Percentiles rank a stretch among this genome's conserved stretches.
phyloP scores from a whole-genome alignment of 1,140 invertebrate species.

The Meloidogyne exigua region DNA sequence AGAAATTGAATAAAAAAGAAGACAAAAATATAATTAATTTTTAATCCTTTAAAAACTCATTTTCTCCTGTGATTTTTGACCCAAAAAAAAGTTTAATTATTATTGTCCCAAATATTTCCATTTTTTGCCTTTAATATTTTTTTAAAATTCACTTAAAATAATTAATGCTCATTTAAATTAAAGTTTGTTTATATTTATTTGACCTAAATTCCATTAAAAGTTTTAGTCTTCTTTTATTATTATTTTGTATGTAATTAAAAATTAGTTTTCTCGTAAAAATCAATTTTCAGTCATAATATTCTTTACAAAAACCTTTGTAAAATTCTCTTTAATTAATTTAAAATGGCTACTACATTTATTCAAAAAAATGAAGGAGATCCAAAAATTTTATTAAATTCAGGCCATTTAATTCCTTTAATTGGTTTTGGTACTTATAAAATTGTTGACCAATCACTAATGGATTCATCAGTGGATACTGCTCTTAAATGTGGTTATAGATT shows the following conservation, averaged over 20 bases:
- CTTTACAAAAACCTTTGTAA: not conserved
- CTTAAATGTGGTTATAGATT: constrained; percentile 35
- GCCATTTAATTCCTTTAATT: constrained; percentile 39
- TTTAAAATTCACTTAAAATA: not conserved
- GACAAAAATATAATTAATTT: not conserved
- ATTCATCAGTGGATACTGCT: constrained; percentile 39
- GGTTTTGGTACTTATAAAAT: constrained; percentile 50
- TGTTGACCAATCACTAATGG: constrained; percentile 31
- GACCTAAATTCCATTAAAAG: no score
- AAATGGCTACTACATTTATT: constrained; percentile 1
- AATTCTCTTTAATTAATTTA: not conserved
- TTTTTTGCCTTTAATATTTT: not conserved
- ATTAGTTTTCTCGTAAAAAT: not conserved
- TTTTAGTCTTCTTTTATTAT: no score
- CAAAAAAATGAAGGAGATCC: constrained; percentile 26
- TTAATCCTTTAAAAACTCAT: not conserved
- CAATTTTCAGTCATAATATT: not conserved
- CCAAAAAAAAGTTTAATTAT: no score
- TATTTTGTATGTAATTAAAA: not conserved
- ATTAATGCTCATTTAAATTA: no score
- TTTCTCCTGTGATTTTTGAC: not conserved
- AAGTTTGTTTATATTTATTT: no score
- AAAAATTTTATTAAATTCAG: constrained; percentile 36
- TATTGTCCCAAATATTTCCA: no score
- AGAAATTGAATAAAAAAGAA: constrained; percentile 56